Conservation (phyloP, 2,113 vertebrate genomes). For the Canis aureus region DNA sequence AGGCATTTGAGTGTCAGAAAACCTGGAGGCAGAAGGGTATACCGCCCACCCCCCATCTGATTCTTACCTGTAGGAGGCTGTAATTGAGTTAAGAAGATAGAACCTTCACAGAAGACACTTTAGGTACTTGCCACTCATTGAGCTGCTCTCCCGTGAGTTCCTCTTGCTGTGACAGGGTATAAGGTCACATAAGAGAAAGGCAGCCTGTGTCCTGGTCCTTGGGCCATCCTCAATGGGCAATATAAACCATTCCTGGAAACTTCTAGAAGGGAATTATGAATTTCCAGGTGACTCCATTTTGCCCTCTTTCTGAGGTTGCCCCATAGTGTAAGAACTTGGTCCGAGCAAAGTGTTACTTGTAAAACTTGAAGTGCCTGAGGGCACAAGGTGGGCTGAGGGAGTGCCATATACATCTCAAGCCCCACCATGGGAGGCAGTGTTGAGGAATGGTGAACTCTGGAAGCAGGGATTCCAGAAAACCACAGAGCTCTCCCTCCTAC, state of each 20-base stretch:
- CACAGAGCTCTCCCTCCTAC: neutral
- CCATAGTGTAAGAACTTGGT: neutral
- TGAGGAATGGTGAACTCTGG: neutral
- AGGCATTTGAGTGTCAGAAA: neutral
- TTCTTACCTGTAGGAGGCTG: neutral
- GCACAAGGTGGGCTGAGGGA: neutral
- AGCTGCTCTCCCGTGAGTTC: neutral
- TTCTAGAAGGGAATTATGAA: neutral
- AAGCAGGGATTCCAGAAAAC: neutral
- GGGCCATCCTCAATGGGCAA: neutral
- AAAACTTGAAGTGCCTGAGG: neutral
- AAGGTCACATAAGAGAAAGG: neutral
- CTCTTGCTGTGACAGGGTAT: rapidly evolving
- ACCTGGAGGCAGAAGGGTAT: neutral
- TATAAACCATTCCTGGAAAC: neutral
- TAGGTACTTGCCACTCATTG: rapidly evolving
- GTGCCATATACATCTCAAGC: neutral
- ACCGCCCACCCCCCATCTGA: neutral
- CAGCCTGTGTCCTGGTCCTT: neutral
- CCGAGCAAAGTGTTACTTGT: neutral
- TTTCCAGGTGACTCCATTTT: conserved; percentile 15
- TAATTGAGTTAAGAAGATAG: neutral
- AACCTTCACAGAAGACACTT: neutral
- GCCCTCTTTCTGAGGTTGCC: conserved; percentile 8
- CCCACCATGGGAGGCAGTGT: neutral